Base-by-base conservation (phyloP, 1,140 invertebrate genomes). In the Drosophila nasuta region DNA sequence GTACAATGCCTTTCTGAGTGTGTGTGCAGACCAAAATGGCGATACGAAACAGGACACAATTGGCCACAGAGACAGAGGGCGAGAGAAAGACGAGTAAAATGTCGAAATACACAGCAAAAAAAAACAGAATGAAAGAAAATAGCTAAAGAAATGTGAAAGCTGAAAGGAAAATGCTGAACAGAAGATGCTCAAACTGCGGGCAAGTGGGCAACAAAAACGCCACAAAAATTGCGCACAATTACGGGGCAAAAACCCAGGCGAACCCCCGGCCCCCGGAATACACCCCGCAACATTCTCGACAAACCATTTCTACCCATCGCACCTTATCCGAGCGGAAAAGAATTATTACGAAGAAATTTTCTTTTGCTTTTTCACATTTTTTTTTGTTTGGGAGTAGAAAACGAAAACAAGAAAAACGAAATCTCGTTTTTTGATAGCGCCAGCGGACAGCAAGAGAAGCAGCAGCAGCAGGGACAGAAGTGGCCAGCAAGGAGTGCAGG, bases 261-360 rank as follows among this genome's bases (percentile, higher is more conserved):
- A 13, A 11, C 41, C 45, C 45, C 6, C 25, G 33, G 6, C 3
- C 5, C 5, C 25, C 28, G 20, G 33, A 11, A 35, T 13, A 35
- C 15, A 0, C 5, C 5, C 15, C 46, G 1, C 10, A 25, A n/a
- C 20, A 8, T 25, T 45, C 56, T 69, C 33, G 33, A 33, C 33
- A 38, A 38, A 38, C 35, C 35, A 38, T 38, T 38, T 10, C 35
- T 41, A 48, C 59, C 68, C 30, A 38, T 33, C 41, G 54, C 52
- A 65, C 64, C 85, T 79, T 82, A 91, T 91, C 89, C 89, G 76
- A 91, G 89, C 89, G 89, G 88, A 91, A 91, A 91, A 91, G 89
- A 91, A 91, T 91, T 91, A 91, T 91, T 91, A 86, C 89, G 72
- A 85, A 82, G 77, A 86, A 86, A 81, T 89, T 89, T 89, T 89